A percentile compares a stretch with the other conserved stretches of the same genome.
Evolutionary conservation across 2,797 vertebrate species (phyloP).

Genomic region (Adrianichthys oophorus): DNA sequence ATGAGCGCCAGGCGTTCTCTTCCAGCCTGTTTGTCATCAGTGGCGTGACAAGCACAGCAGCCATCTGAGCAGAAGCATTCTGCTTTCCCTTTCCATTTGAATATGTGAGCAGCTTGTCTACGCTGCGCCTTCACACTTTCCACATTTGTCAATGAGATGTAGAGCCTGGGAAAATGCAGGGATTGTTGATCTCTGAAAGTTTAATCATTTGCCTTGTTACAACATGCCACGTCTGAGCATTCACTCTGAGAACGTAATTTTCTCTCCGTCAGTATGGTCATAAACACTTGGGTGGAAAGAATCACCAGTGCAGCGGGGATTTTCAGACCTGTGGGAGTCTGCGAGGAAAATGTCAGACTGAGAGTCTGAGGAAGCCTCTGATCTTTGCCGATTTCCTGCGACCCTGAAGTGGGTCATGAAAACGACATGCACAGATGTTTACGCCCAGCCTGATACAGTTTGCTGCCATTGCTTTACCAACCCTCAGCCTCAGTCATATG

Average conservation of each 20-base stretch:
- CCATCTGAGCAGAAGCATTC: constrained; percentile 47
- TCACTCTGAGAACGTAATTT: constrained; percentile 11
- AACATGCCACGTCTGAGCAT: constrained; percentile 9
- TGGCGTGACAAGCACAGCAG: constrained; percentile 45
- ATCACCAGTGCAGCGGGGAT: neutral
- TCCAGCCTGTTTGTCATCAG: constrained; percentile 66
- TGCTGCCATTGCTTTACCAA: constrained; percentile 51
- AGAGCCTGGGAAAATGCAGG: constrained; percentile 14
- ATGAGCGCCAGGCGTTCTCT: constrained; percentile 47
- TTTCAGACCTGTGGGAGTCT: constrained; percentile 23
- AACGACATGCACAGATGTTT: constrained; percentile 67
- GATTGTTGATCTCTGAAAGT: constrained; percentile 16
- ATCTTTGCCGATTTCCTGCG: constrained; percentile 36
- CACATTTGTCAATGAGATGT: constrained; percentile 12
- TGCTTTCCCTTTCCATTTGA: constrained; percentile 16
- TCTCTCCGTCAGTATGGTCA: neutral
- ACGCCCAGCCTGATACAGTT: constrained; percentile 56
- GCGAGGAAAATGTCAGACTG: constrained; percentile 12
- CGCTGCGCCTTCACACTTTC: constrained; percentile 16
- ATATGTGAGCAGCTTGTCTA: neutral
- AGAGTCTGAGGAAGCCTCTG: constrained; percentile 13
- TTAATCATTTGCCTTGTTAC: constrained; percentile 2
- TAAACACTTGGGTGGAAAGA: constrained; percentile 14
- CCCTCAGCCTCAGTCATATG: constrained; percentile 27
- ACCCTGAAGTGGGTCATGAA: constrained; percentile 54